These are phyloP conservation scores for Stomatorhinus walkeri DNA, from an alignment of 2,797 vertebrate species.

Conservation along the genomic window DNA sequence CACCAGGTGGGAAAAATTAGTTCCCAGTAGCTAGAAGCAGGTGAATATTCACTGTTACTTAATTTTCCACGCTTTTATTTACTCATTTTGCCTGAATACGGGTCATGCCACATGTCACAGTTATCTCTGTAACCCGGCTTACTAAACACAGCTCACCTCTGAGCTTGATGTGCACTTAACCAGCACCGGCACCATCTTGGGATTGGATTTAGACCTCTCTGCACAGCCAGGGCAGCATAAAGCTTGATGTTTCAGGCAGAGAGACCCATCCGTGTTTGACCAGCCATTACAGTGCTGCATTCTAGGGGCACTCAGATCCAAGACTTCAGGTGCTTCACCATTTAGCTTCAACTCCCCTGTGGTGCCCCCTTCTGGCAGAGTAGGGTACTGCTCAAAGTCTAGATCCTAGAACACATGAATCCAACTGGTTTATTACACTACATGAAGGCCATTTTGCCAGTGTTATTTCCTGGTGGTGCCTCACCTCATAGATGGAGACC, in stretches of 20 bases:
- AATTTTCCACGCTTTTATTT: background rate
- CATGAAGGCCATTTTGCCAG: background rate
- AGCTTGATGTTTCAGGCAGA: conserved; percentile 15
- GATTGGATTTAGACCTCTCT: conserved; percentile 38
- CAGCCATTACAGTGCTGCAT: conserved; percentile 25
- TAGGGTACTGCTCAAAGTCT: conserved; percentile 40
- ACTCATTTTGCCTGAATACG: background rate
- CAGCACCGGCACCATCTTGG: conserved; percentile 36
- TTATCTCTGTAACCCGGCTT: background rate
- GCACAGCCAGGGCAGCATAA: conserved; percentile 26
- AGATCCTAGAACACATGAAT: conserved; percentile 42
- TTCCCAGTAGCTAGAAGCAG: conserved; percentile 43
- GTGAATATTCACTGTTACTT: background rate
- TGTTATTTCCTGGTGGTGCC: background rate
- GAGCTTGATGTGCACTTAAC: conserved; percentile 50
- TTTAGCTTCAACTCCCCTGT: conserved; percentile 34
- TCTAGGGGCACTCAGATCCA: conserved; percentile 16
- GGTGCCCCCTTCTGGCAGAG: conserved; percentile 33
- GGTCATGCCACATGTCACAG: background rate
- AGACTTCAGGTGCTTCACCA: conserved; percentile 39
- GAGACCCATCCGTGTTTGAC: conserved; percentile 23
- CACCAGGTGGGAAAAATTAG: conserved; percentile 34
- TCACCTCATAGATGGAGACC: conserved; percentile 41
- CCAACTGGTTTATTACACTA: background rate
- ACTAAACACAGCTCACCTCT: conserved; percentile 46